Conservation (phyloP, 2,888 invertebrate genomes). For the Latheticus oryzae region DNA sequence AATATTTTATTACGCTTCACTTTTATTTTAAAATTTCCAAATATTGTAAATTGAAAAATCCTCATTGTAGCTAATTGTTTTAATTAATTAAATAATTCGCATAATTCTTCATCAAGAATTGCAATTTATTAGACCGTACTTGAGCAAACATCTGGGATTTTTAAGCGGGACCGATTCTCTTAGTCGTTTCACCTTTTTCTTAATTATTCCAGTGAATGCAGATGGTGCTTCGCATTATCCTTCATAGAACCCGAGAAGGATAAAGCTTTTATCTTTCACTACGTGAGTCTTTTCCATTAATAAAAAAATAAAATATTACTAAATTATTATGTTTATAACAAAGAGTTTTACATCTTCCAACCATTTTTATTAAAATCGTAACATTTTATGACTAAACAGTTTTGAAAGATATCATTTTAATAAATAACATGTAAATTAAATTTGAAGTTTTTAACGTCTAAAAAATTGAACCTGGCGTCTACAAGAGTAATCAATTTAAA, state of each 20-base stretch:
- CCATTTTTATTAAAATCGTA: too few species aligned
- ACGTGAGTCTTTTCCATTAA: conserved; percentile 31
- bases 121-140: conserved; percentile 32
- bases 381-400: too few species aligned
- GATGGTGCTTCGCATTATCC: conserved; percentile 39
- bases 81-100: conserved; percentile 10
- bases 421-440: conserved; percentile 46
- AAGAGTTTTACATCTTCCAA: too few species aligned
- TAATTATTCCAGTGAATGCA: conserved; percentile 32
- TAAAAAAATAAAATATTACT: conserved; percentile 29
- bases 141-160: conserved; percentile 17
- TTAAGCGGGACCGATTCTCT: conserved; percentile 12
- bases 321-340: too few species aligned
- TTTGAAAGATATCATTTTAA: too few species aligned
- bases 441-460: conserved; percentile 22
- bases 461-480: conserved; percentile 20
- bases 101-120: conserved; percentile 12
- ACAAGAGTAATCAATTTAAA: conserved; percentile 41
- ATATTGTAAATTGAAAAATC: too few species aligned
- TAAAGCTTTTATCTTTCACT: conserved; percentile 42
- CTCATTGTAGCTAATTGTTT: too few species aligned
- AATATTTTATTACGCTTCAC: background rate
- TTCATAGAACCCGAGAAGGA: conserved; percentile 28
- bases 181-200: conserved; percentile 29
- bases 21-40: background rate